Conservation (phyloP, 2,113 vertebrate genomes). For the Kryptolebias marmoratus region DNA sequence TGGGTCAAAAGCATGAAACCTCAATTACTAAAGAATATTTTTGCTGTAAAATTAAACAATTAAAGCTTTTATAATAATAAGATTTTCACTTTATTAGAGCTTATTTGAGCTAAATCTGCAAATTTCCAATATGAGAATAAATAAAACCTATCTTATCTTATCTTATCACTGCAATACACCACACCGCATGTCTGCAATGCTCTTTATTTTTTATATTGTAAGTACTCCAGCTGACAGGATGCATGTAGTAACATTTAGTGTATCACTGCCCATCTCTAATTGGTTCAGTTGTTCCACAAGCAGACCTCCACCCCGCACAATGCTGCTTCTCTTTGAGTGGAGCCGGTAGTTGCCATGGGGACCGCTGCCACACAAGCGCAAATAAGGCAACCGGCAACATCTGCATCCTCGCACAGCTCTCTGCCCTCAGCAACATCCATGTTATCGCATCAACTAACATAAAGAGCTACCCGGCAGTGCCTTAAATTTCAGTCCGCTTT, state of each 20-base stretch:
- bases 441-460: constrained; percentile 33
- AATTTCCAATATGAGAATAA: neutral
- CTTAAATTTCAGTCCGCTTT: neutral
- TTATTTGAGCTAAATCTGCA: neutral
- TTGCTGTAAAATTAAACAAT: neutral
- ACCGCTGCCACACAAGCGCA: constrained; percentile 70
- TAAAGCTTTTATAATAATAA: neutral
- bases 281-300: constrained; percentile 58
- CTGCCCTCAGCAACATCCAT: constrained; percentile 47
- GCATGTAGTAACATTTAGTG: constrained; percentile 16
- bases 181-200: neutral
- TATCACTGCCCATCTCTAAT: constrained; percentile 44
- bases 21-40: neutral
- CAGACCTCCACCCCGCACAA: constrained; percentile 63
- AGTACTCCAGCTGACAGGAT: neutral
- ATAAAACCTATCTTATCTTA: neutral
- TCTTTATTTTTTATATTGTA: constrained; percentile 10
- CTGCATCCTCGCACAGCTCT: constrained; percentile 62
- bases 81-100: neutral
- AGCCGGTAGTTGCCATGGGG: constrained; percentile 78
- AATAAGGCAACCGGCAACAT: constrained; percentile 75
- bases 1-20: constrained; percentile 43
- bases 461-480: neutral
- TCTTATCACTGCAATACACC: neutral
- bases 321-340: constrained; percentile 57